A percentile compares a stretch with the other conserved stretches of the same genome.
phyloP scores from a whole-genome alignment of 2,113 vertebrate species.

The Misgurnus anguillicaudatus region DNA sequence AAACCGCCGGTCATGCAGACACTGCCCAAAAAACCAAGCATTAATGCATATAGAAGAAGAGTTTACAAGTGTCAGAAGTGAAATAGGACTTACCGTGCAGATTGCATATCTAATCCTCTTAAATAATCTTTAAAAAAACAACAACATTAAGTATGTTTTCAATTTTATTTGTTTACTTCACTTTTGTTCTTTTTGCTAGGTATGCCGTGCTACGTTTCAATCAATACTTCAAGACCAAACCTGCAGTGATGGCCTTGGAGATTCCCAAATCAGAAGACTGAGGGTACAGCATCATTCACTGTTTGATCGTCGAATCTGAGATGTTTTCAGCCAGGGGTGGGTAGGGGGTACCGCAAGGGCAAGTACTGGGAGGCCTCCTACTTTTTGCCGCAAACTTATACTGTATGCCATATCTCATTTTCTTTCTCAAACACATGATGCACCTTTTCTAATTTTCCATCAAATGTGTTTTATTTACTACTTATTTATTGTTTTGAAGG shows the following conservation, averaged over 20 bases:
- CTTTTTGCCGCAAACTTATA: neutral
- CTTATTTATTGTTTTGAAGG: constrained; percentile 40
- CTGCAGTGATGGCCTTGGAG: constrained; percentile 83
- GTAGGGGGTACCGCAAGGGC: constrained; percentile 12
- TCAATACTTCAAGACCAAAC: constrained; percentile 96
- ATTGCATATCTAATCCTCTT: too few species aligned
- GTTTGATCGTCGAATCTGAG: constrained; percentile 38
- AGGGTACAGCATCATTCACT: neutral
- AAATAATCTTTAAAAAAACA: too few species aligned
- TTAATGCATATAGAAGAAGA: neutral
- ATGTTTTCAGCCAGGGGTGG: constrained; percentile 30
- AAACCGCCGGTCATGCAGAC: neutral
- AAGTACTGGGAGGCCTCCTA: neutral
- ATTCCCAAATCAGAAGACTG: constrained; percentile 79
- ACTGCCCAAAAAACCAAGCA: neutral
- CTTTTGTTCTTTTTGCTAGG: constrained; percentile 65
- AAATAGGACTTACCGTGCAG: too few species aligned
- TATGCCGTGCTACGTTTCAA: constrained; percentile 93
- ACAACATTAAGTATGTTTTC: too few species aligned
- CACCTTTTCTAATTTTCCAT: constrained; percentile 21
- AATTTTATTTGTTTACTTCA: too few species aligned
- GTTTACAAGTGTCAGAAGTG: too few species aligned
- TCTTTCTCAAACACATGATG: constrained; percentile 16
- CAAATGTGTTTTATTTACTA: constrained; percentile 11
- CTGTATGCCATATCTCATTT: neutral